Base-by-base conservation (phyloP, 2,888 invertebrate genomes). In the Oscheius sp. region DNA sequence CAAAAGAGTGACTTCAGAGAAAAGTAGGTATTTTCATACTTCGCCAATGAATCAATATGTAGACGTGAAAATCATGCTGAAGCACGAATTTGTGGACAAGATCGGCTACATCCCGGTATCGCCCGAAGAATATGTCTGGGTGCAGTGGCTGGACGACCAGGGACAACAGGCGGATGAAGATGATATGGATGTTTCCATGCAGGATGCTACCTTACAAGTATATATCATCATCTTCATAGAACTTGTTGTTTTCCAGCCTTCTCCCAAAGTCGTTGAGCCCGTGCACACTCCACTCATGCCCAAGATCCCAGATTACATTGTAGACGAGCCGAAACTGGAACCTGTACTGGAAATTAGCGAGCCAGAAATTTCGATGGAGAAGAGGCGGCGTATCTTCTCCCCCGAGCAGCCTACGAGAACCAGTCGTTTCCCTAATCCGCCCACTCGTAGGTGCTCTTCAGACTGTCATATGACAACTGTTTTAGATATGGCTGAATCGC, bases 171-270 rank as follows among this genome's bases (percentile, higher is more conserved):
- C n/a, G 1, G 68, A 68, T 2, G 53, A 13, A 3, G 68, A 37
- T 1, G 68, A 68, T 11, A 68, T 68, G 68, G 68, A 68, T 35
- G 55, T 68, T 32, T 68, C 68, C 21, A 21, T 55, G 55, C 21
- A 3, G 4, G 42, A 42, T 7, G 42, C 42, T 7, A 42, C 42
- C 42, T 42, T 42, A 3, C 42, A 42, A 42, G 42, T 42, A 42
- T 42, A 42, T 42, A 5, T 42, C 7, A 42, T 3, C 42, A 42
- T 42, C 42, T 42, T 42, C 42, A 42, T 42, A 7, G 7, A 5
- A 7, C 42, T 5, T 5, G 42, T 7, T 42, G 4, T 3, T 42
- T 42, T 42, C 7, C 42, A 42, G 42, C 3, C 42, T 42, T 42
- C 42, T 42, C 42, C 42, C 3, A 42, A 42, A 42, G 7, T 42